Evolutionary conservation across 2,888 invertebrate species (phyloP), one percentile per base, ranked within the genome.

Genomic region (Drosophila ochracea): DNA sequence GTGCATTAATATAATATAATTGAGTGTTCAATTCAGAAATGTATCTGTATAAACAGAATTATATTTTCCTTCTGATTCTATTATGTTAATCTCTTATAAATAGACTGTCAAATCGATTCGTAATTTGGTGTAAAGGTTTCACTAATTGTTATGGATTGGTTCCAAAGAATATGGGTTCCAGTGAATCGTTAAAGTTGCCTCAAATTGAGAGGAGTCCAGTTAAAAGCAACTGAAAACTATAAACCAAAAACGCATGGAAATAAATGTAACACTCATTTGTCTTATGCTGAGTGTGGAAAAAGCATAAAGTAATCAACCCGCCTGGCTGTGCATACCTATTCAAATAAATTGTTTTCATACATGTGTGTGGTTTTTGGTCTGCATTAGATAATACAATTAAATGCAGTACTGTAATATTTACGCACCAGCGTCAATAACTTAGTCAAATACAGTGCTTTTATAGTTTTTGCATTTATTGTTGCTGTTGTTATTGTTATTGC

Each of bases 321-420:
- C 25, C 28, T 30, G 31, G 33, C 19, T 37, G 16, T 25, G 30
- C 28, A 33, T 43, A 49, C 30, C 21, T 58, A 49, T 49, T 50
- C 37, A 65, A 60, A 60, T 59, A 43, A 25, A 69, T 69, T 68
- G 68, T 43, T 37, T 31, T 47, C 49, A 28, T 41, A 37, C 13
- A 43, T 68, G 37, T 63, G 55, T 53, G 49, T 43, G 31, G 31
- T 33, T 21, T 33, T 31, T 43, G 33, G 71, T 43, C 2, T 31
- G 54, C 19, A 43, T 60, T 66, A 25, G 55, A 49, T 67, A 85
- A 71, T 72, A 78, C 71, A 86, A 84, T 89, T 81, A 84, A 84
- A 89, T 78, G 71, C 78, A 76, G 72, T 60, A 57, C 62, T 70
- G 65, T 68, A 83, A 88, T 61, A 78, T 80, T 84, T 82, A 82